Conservation (phyloP, 2,797 vertebrate species). For the Rhinogobio ventralis region DNA sequence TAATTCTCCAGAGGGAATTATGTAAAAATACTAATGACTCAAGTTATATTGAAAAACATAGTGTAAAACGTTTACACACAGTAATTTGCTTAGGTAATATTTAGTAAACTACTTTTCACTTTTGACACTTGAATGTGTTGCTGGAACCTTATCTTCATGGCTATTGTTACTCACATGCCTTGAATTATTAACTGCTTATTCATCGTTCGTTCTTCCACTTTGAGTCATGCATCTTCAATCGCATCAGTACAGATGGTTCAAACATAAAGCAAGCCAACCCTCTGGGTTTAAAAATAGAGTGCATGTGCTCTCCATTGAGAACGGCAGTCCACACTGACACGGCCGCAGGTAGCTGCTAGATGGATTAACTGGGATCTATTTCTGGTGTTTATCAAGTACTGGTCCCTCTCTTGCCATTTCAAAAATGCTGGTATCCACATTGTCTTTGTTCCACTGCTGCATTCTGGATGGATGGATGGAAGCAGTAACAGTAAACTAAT, state of each 20-base stretch:
- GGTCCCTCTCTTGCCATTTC: constrained; percentile 41
- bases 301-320: constrained; percentile 63
- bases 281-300: constrained; percentile 72
- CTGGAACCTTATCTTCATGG: background rate
- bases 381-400: constrained; percentile 65
- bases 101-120: background rate
- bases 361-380: constrained; percentile 78
- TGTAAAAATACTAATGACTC: background rate
- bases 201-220: constrained; percentile 9
- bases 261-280: constrained; percentile 26
- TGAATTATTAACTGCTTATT: constrained; percentile 23
- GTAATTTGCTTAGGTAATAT: background rate
- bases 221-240: background rate
- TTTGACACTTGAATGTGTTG: background rate
- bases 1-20: background rate
- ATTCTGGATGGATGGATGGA: constrained; percentile 4
- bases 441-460: constrained; percentile 38
- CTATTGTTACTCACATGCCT: constrained; percentile 17
- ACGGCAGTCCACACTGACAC: constrained; percentile 59
- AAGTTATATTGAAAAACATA: background rate
- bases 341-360: constrained; percentile 67
- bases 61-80: background rate
- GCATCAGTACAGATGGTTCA: constrained; percentile 16
- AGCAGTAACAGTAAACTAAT: constrained; percentile 4
- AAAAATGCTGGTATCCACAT: constrained; percentile 40